Percentiles rank a stretch among this genome's conserved stretches.
Conservation (phyloP, 2,888 invertebrate genomes). For the Drosophila differens region DNA sequence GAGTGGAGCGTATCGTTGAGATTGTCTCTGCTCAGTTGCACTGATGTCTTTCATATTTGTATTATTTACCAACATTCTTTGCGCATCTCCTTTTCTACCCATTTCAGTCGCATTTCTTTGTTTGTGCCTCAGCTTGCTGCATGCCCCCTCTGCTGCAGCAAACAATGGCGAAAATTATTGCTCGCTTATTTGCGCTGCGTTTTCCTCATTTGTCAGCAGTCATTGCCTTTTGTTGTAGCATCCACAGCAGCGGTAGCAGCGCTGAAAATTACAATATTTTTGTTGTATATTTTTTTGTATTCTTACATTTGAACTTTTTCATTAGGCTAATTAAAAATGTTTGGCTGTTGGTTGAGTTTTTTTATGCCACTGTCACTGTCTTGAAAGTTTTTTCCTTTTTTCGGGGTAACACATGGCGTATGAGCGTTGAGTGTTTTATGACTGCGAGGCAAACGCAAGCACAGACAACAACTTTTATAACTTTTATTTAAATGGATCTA, state of each 20-base stretch:
- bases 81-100: constrained; percentile 26
- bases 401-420: constrained; percentile 71
- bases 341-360: constrained; percentile 34
- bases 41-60: constrained; percentile 57
- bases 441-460: constrained; percentile 55
- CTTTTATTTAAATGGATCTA: constrained; percentile 52
- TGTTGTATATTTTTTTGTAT: constrained; percentile 14
- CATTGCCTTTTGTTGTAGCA: constrained; percentile 57
- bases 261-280: constrained; percentile 35
- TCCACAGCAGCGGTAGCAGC: constrained; percentile 9
- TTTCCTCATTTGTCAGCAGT: constrained; percentile 71
- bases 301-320: constrained; percentile 76
- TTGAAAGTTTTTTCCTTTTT: constrained; percentile 53
- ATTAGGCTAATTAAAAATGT: constrained; percentile 80
- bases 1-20: not conserved
- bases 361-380: constrained; percentile 46
- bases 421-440: constrained; percentile 73
- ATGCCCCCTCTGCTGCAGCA: constrained; percentile 12
- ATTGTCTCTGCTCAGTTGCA: constrained; percentile 40
- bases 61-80: constrained; percentile 64
- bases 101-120: constrained; percentile 61
- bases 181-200: constrained; percentile 69
- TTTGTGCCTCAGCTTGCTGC: constrained; percentile 31
- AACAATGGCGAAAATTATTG: constrained; percentile 75
- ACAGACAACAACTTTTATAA: constrained; percentile 46